These are phyloP conservation scores for Ceuthmochares aereus DNA, from an alignment of 2,113 vertebrate genomes.

Conservation along the genomic window DNA sequence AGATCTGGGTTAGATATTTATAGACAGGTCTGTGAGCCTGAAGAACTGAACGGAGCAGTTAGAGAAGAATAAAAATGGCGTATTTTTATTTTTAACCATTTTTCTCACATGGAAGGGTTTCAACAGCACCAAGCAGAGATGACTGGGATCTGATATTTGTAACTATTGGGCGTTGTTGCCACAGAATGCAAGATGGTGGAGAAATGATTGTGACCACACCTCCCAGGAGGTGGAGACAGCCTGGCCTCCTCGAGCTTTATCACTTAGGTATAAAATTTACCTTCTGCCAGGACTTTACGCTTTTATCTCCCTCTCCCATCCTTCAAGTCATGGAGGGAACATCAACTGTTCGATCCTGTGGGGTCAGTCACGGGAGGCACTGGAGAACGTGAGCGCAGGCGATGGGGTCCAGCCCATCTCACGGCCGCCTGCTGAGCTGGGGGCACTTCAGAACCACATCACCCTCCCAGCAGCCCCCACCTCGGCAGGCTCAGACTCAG, in stretches of 20 bases:
- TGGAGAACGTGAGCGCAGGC: not conserved
- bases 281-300: not conserved
- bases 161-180: slow-evolving; percentile 1
- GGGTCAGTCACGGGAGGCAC: not conserved
- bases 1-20: slow-evolving; percentile 81
- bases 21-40: slow-evolving; percentile 66
- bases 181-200: not conserved
- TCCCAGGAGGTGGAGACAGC: slow-evolving; percentile 6
- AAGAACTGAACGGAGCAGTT: slow-evolving; percentile 64
- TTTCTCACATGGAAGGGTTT: slow-evolving; percentile 52
- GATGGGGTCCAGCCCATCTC: not conserved
- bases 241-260: not conserved
- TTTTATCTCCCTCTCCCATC: not conserved
- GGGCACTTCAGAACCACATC: not conserved
- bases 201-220: not conserved
- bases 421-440: not conserved
- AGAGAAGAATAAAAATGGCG: slow-evolving; percentile 35
- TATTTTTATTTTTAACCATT: slow-evolving; percentile 70
- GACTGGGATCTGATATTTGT: slow-evolving; percentile 25
- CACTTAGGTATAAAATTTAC: not conserved
- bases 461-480: not conserved
- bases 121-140: slow-evolving; percentile 48
- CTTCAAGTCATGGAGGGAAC: not conserved
- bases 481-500: not conserved
- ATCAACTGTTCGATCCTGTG: not conserved